phyloP scores from a whole-genome alignment of 2,113 vertebrate species.

The Vombatus ursinus region DNA sequence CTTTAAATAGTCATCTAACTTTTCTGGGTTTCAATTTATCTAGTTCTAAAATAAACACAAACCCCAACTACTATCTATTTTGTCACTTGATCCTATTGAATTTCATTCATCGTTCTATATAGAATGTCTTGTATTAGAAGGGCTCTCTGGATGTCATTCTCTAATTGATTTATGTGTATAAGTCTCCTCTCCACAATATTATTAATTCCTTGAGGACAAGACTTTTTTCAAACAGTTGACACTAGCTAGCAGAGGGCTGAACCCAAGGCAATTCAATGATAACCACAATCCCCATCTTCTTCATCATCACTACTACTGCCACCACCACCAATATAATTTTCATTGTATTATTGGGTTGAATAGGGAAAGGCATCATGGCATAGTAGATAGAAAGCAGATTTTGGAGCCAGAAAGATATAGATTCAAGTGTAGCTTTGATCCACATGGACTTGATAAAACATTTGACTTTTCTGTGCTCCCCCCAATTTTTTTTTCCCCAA shows the following conservation, averaged over 20 bases:
- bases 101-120: background rate
- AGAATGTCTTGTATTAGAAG: background rate
- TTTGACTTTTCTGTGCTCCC: background rate
- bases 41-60: conserved; percentile 3
- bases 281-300: background rate
- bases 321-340: background rate
- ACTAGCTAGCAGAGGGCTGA: background rate
- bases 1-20: background rate
- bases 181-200: background rate
- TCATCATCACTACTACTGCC: background rate
- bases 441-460: background rate
- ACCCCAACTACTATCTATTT: background rate
- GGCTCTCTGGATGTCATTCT: background rate
- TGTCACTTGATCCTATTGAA: background rate
- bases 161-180: background rate
- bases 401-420: background rate
- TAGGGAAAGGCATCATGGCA: background rate
- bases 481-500: background rate
- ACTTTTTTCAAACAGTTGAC: background rate
- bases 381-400: background rate
- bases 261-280: background rate
- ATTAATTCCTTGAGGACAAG: background rate
- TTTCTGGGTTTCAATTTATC: background rate
- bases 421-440: background rate
- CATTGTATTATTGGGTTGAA: background rate